Evolutionary conservation across 2,797 vertebrate genomes (phyloP), one percentile per base, ranked within the genome.

Genomic region (Mormyrops boulengeri): DNA sequence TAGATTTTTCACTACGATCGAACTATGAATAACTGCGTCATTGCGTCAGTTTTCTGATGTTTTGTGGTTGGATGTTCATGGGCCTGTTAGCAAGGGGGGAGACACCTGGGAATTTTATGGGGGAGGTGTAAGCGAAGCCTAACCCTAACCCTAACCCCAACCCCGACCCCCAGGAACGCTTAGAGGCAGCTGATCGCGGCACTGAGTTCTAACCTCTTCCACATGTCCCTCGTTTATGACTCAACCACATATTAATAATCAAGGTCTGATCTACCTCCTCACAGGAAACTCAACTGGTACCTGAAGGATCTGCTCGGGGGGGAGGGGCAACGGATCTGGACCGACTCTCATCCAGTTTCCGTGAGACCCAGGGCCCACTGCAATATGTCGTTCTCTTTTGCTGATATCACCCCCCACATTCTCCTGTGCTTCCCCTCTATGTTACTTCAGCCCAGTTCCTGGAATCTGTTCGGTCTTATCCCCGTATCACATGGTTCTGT

Each of bases 1-100:
- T 97, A 99, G 97, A 99, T 99, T 98, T 98, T 98, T 99, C 98
- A 98, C 98, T 98, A 97, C 95, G 94, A 91, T 95, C 96, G 98
- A 97, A 99, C 98, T 98, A 98, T 98, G 98, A 99, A 99, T 99
- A 97, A 98, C 96, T 95, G 95, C 95, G 95, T 96, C 97, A 96
- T 92, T 89, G 96, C 26, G 26, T 94, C 95, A 95, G 89, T 93
- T 95, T 91, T 90, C 89, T 92, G 92, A 95, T 95, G 96, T 97
- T 97, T 95, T 90, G 95, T 95, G 93, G 92, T 93, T 93, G 92
- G 91, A 95, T 94, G 95, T 94, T 95, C 95, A 93, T 93, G 94
- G 93, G 95, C 94, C 94, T 94, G 93, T 93, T 93, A 38, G 11
- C 3, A 34, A 38, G 66, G 66, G 66, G 66, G 66, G 12, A 73